Base-by-base conservation (phyloP, 2,797 vertebrate genomes). In the Tapera naevia region DNA sequence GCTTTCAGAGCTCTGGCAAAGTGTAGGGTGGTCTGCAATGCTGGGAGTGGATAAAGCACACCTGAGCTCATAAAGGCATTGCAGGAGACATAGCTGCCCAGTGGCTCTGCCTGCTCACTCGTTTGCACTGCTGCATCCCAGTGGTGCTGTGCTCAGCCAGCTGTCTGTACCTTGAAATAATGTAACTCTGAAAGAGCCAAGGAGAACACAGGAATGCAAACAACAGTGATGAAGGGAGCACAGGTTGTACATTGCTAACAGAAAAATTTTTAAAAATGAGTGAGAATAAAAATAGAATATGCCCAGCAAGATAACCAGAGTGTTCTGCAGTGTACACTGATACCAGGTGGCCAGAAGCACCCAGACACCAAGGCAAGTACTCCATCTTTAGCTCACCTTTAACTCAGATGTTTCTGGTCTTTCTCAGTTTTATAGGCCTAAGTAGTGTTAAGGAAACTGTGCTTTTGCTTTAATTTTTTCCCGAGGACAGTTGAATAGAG, bases 331-430 rank as follows among this genome's bases (percentile, higher is more conserved):
- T 4, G 17, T 25, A 0, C 33, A 4, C 80, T 73, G 69, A 53
- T 92, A 71, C 86, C 16, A 50, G 43, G 10, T 27, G 64, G 76
- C 70, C 70, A 33, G 5, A 78, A 71, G 5, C 48, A 58, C 28
- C 0, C 4, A 14, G 32, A 51, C 22, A 8, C 13, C 1, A 5
- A 33, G 72, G 22, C 25, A 58, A 62, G 27, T 0, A 0, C 30
- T 70, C 33, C n/a, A 23, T 30, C 80, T 80, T 81, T 37, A 66
- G 61, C 60, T 66, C 58, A n/a, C n/a, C n/a, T 33, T 39, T 72
- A 17, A 87, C 32, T 92, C 37, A 11, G 51, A 45, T 50, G 17
- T 62, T 65, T 45, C 83, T 91, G 74, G 58, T 51, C 32, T 95
- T 90, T 88, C 90, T 85, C 71, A 41, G 6, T 95, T 45, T 71